Evolutionary conservation across 2,888 invertebrate genomes (phyloP).

Genomic region (Gonocerus acuteangulatus): DNA sequence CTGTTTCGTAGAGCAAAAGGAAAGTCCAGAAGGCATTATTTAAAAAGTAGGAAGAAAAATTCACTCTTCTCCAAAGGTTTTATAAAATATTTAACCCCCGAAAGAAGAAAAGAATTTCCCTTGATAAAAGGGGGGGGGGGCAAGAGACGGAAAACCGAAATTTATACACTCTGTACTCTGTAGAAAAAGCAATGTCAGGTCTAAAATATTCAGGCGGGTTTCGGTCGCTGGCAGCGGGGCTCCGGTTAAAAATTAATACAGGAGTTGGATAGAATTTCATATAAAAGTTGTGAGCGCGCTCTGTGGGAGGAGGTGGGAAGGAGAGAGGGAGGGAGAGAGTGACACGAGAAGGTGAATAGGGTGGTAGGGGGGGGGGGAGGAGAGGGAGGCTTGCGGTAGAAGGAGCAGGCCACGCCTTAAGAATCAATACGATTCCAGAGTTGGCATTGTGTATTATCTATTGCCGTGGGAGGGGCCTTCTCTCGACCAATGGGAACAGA

Average conservation of each 20-base stretch:
- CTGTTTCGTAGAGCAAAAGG: background rate
- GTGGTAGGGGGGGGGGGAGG: constrained; percentile 27
- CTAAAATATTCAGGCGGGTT: constrained; percentile 23
- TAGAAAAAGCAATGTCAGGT: constrained; percentile 27
- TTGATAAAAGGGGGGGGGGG: constrained; percentile 16
- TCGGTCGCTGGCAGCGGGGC: constrained; percentile 12
- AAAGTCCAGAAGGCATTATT: constrained; percentile 15
- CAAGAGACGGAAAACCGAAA: constrained; percentile 21
- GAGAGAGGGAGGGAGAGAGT: constrained; percentile 7
- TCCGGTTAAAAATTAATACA: constrained; percentile 33
- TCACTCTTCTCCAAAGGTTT: constrained; percentile 21
- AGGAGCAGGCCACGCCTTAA: constrained; percentile 34
- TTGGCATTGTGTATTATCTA: constrained; percentile 31
- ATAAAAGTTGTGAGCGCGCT: constrained; percentile 28
- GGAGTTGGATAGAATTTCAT: constrained; percentile 32
- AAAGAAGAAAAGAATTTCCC: constrained; percentile 27
- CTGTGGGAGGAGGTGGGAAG: background rate
- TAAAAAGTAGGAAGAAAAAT: constrained; percentile 5
- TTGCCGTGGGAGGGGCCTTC: constrained; percentile 26
- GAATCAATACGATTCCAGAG: constrained; percentile 35
- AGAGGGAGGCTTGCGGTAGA: constrained; percentile 12
- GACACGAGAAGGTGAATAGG: constrained; percentile 20
- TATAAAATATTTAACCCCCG: constrained; percentile 21
- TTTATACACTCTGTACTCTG: constrained; percentile 20
- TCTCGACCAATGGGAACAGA: constrained; percentile 6